These are phyloP conservation scores for Phocides pigmalion DNA, from an alignment of 1,140 invertebrate species.

Conservation along the genomic window DNA sequence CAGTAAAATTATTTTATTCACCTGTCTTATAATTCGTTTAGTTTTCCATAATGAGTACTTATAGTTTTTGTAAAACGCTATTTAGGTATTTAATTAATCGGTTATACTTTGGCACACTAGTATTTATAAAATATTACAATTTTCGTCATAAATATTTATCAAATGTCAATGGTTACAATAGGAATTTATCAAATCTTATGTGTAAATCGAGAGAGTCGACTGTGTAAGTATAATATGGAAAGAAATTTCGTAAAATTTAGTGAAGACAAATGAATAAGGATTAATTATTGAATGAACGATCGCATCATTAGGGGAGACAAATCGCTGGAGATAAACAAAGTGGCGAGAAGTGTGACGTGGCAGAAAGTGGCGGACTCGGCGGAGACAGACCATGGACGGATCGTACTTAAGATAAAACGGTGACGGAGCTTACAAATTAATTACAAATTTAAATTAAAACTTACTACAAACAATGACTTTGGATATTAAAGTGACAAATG, in stretches of 20 bases:
- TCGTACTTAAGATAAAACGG: slow-evolving; percentile 45
- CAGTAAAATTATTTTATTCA: slow-evolving; percentile 50
- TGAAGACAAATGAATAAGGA: slow-evolving; percentile 24
- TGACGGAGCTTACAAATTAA: slow-evolving; percentile 34
- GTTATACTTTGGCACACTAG: slow-evolving; percentile 17
- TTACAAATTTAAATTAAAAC: slow-evolving; percentile 25
- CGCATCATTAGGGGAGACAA: slow-evolving; percentile 28
- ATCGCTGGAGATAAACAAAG: slow-evolving; percentile 20
- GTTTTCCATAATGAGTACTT: slow-evolving; percentile 45
- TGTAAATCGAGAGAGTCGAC: not conserved
- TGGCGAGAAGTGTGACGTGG: slow-evolving; percentile 32
- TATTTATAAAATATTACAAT: slow-evolving; percentile 28
- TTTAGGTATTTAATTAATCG: slow-evolving; percentile 15
- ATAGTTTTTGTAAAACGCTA: slow-evolving; percentile 19
- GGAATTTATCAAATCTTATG: slow-evolving; percentile 29
- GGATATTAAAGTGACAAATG: slow-evolving; percentile 16
- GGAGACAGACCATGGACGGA: slow-evolving; percentile 48
- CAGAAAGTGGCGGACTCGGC: slow-evolving; percentile 39
- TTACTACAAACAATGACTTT: slow-evolving; percentile 12
- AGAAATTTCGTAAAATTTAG: slow-evolving; percentile 12
- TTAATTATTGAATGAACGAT: slow-evolving; percentile 28
- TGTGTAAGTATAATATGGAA: not conserved
- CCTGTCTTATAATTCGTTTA: slow-evolving; percentile 79
- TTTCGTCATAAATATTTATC: slow-evolving; percentile 25
- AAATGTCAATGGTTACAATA: slow-evolving; percentile 21